Base-by-base conservation (phyloP, 2,888 invertebrate species). In the Calameuta idolon region DNA sequence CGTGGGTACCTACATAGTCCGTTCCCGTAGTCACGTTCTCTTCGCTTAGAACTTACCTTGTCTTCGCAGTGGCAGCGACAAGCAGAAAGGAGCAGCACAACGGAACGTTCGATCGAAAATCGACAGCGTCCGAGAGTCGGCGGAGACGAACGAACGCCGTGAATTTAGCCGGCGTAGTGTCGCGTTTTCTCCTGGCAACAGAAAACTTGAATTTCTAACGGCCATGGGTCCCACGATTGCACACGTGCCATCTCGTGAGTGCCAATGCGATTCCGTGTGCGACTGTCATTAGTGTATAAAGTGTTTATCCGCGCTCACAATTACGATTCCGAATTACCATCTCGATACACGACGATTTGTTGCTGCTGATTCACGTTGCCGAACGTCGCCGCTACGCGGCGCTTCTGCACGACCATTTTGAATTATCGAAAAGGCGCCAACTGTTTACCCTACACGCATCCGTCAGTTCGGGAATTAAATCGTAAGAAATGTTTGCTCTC, bases 71-170 rank as follows among this genome's bases (percentile, higher is more conserved):
- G 55, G 23, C 34, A 71, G 31, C 71, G 71, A 71, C 71, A 34
- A 33, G 71, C 71, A 31, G 31, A 34, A 34, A 71, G 30, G 71
- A 71, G 30, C 33, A 71, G 31, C 12, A 71, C 3, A 71, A 33
- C 34, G 11, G 9, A 23, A 15, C 33, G 71, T 33, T 34, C 31
- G 30, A 33, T 34, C 34, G 31, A 31, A 35, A 35, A 34, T 34
- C 74, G 35, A 34, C 37, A 37, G 74, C n/a, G 34, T 12, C 33
- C 74, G 74, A 74, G 74, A 11, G 74, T 74, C 37, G 37, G 3
- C 1, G 12, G 11, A 37, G 23, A 15, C 55, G 55, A 55, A 55
- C 55, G 55, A 55, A 23, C 55, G 55, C 23, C 55, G 55, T 55
- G 55, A 23, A 55, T 55, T 23, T 55, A 55, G 23, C 55, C 55